Conservation (phyloP, 2,113 vertebrate genomes). For the Rhipidura dahli region DNA sequence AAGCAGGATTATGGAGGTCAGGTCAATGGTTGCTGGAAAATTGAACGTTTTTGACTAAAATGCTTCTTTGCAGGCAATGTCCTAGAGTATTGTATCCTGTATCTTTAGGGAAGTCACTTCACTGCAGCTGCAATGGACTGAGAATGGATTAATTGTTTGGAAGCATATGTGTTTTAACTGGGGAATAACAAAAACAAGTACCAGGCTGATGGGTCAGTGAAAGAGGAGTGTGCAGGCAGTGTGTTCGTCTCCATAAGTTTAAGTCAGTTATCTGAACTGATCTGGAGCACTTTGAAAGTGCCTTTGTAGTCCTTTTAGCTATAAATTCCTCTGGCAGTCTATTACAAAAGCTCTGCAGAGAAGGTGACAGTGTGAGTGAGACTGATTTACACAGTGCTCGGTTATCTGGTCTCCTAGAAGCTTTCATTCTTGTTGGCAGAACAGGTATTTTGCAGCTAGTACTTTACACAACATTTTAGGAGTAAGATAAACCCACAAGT, state of each 20-base stretch:
- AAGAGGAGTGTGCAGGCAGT: not conserved
- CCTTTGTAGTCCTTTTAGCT: not conserved
- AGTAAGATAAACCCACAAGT: not conserved
- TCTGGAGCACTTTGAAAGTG: not conserved
- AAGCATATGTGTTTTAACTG: not conserved
- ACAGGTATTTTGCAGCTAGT: not conserved
- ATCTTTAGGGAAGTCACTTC: not conserved
- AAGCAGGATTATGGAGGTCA: not conserved
- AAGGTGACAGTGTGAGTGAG: not conserved
- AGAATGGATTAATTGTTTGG: not conserved
- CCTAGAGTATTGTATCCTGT: constrained; percentile 64
- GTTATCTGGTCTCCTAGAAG: not conserved
- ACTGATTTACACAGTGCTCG: not conserved
- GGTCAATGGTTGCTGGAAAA: not conserved
- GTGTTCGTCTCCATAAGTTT: not conserved
- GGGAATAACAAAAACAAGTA: not conserved
- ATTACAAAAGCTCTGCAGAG: not conserved
- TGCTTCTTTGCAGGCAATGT: constrained; percentile 75
- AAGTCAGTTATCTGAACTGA: not conserved
- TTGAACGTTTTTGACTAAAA: not conserved
- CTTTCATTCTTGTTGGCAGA: not conserved
- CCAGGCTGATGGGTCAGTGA: not conserved
- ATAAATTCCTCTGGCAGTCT: not conserved
- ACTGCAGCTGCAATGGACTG: not conserved
- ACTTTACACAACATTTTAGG: not conserved